Base-by-base conservation (phyloP, 2,797 vertebrate genomes). In the Gobio occitaniae region DNA sequence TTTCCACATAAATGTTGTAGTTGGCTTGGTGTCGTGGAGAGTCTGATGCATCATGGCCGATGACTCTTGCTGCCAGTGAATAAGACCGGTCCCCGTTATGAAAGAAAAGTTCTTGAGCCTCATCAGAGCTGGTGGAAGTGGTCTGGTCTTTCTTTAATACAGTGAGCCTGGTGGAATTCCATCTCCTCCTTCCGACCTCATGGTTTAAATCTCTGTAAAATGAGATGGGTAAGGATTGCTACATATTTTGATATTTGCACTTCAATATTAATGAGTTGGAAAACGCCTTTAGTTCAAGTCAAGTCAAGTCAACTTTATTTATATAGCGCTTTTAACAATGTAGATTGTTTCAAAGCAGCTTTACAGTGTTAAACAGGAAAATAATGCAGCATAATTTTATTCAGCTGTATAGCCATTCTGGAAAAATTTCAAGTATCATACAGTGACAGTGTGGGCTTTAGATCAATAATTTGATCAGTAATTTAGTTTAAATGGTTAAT, bases 1-100 rank as follows among this genome's bases (percentile, higher is more conserved):
- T 96, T 90, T 98, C 97, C n/a, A 96, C 95, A 16, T 97, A 98
- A 89, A 98, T 96, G 93, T 97, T 97, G 92, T 96, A 98, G 91
- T 90, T 96, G 88, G 96, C 96, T 88, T 94, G 95, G 86, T 95
- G 95, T 91, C 96, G 95, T 10, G 96, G 94, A 6, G 95, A 94
- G 78, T 89, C 86, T 0, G 92, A 93, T 44, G 94, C 89, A 7
- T 96, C 96, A 50, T 94, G 96, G 66, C 95, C 92, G 16, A 94
- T 95, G 70, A 94, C 61, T 83, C 85, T 92, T 48, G 93, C 89
- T 44, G 93, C 91, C 0, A 93, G 87, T 80, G 92, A 94, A 81
- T 92, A 87, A 25, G 94, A 92, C 41, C 95, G 96, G 44, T 97
- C 96, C 0, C 96, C 95, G 0, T 95, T 85, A 47, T 93, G 96